A percentile compares a stretch with the other conserved stretches of the same genome.
These are phyloP conservation scores for Stictonetta naevosa DNA, from an alignment of 2,113 vertebrate genomes.

Conservation along the genomic window DNA sequence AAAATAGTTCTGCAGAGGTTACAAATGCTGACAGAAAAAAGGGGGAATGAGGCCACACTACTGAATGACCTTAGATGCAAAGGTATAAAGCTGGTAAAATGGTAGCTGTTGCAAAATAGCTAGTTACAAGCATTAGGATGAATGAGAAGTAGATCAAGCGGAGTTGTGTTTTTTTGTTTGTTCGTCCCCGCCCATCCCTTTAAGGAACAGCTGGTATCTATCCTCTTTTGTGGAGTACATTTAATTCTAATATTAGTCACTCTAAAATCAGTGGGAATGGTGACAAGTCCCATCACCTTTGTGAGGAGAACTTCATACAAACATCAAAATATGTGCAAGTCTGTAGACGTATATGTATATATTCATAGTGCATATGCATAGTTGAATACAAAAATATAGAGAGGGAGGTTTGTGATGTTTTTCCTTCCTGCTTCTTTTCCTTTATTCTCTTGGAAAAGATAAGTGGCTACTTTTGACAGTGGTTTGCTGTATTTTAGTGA, in stretches of 20 bases:
- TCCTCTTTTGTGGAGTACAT: background rate
- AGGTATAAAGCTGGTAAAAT: background rate
- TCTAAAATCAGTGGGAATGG: background rate
- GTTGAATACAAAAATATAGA: fast-evolving
- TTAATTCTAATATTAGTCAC: background rate
- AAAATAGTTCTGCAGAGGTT: background rate
- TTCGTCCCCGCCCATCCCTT: no score
- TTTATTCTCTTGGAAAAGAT: background rate
- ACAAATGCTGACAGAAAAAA: background rate
- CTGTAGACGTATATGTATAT: background rate
- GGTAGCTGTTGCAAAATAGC: background rate
- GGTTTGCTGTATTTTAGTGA: background rate
- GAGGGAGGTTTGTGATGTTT: background rate
- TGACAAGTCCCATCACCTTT: background rate
- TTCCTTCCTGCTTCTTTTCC: background rate
- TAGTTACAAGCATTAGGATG: background rate
- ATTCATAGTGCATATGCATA: fast-evolving
- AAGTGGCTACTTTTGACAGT: background rate
- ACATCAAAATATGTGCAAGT: background rate
- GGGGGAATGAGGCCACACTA: background rate
- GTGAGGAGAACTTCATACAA: background rate
- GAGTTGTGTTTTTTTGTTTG: background rate
- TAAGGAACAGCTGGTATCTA: background rate
- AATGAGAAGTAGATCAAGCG: background rate
- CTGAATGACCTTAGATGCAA: background rate